Evolutionary conservation across 2,797 vertebrate species (phyloP).

Genomic region (Danio aesculapii): DNA sequence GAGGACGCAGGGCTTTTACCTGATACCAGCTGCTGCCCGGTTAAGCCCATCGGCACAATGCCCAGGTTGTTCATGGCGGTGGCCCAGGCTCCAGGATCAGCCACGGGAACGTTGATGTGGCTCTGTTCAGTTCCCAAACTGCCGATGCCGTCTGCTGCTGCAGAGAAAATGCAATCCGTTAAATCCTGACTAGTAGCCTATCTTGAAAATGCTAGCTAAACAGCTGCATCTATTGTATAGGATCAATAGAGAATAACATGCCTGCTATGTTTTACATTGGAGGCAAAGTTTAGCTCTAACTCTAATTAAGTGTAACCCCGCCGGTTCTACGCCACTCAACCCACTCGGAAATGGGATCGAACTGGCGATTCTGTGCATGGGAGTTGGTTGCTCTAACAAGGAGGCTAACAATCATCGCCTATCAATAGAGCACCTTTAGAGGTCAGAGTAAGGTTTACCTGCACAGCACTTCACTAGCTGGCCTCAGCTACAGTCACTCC

Average conservation of each 20-base stretch:
- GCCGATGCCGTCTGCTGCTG: slow-evolving; percentile 89
- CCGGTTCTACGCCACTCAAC: too few relatives aligned
- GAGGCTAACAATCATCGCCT: too few relatives aligned
- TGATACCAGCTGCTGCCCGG: slow-evolving; percentile 90
- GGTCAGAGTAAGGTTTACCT: too few relatives aligned
- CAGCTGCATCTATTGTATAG: slow-evolving; percentile 1
- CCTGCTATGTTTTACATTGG: background rate
- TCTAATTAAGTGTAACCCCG: background rate
- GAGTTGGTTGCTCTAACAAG: too few relatives aligned
- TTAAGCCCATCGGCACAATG: slow-evolving; percentile 90
- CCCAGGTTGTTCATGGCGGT: slow-evolving; percentile 96
- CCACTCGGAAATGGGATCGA: too few relatives aligned
- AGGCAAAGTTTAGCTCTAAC: background rate
- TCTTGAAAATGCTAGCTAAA: slow-evolving; percentile 22
- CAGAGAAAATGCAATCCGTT: slow-evolving; percentile 31
- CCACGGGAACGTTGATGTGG: slow-evolving; percentile 86
- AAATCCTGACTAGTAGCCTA: slow-evolving; percentile 1
- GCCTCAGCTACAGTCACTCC: too few relatives aligned
- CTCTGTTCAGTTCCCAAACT: slow-evolving; percentile 86
- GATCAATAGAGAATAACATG: background rate
- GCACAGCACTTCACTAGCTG: too few relatives aligned
- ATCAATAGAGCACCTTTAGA: too few relatives aligned
- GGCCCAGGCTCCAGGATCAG: slow-evolving; percentile 90
- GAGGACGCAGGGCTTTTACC: slow-evolving; percentile 79
- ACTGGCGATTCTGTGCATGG: too few relatives aligned